phyloP scores from a whole-genome alignment of 2,113 vertebrate genomes.

The Casuarius casuarius region DNA sequence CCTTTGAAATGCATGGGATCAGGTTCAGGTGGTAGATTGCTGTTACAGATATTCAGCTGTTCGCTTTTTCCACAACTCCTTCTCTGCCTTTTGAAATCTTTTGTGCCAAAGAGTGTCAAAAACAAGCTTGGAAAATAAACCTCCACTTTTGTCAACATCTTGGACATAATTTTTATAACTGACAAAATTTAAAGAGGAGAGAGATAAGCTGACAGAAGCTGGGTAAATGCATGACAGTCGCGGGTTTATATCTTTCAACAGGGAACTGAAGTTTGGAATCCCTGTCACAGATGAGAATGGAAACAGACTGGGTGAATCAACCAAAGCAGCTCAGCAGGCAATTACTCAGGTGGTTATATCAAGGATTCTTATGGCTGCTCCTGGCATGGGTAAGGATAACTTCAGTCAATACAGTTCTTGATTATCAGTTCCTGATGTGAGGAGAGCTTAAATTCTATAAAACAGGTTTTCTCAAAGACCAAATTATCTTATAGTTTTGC shows the following conservation, averaged over 20 bases:
- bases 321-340: conserved; percentile 92
- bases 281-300: conserved; percentile 92
- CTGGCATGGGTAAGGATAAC: conserved; percentile 91
- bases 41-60: background rate
- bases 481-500: background rate
- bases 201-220: background rate
- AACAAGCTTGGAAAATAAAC: background rate
- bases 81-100: background rate
- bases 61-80: background rate
- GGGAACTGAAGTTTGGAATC: conserved; percentile 93
- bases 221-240: background rate
- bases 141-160: background rate
- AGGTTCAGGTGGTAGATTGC: background rate
- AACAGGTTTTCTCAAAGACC: background rate
- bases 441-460: background rate
- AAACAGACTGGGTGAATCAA: conserved; percentile 91
- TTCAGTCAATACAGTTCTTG: background rate
- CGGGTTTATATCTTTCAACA: conserved; percentile 57
- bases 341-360: conserved; percentile 95
- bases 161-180: background rate
- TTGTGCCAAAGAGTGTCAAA: background rate
- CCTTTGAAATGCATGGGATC: background rate
- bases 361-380: conserved; percentile 96
- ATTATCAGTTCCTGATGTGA: background rate
- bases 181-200: background rate